Conservation (phyloP, 1,140 invertebrate genomes). For the Musca domestica region DNA sequence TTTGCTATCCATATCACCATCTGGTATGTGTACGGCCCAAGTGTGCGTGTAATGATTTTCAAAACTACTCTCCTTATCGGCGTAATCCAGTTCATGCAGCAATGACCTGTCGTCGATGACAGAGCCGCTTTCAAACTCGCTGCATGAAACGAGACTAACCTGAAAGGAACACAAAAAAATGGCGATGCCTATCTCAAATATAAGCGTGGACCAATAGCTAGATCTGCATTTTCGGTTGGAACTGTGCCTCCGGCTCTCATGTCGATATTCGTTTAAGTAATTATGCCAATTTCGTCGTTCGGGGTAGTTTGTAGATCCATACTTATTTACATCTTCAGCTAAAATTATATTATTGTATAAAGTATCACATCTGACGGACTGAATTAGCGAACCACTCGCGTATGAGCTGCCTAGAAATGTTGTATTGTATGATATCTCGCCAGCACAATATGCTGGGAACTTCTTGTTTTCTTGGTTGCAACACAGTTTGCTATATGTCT, state of each 20-base stretch:
- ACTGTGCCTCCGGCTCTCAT: not conserved
- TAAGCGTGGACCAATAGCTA: not conserved
- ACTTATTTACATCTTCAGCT: slow-evolving; percentile 1
- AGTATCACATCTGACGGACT: not conserved
- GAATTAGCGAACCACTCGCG: not conserved
- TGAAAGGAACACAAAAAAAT: slow-evolving; percentile 51
- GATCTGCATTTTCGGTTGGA: too few species aligned
- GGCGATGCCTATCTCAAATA: slow-evolving; percentile 46
- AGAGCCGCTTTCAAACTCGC: slow-evolving; percentile 27
- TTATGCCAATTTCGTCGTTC: not conserved
- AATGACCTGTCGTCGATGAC: not conserved
- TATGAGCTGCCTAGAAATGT: slow-evolving; percentile 19
- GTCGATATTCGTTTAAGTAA: not conserved
- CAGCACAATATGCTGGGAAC: slow-evolving; percentile 30
- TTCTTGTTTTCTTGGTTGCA: slow-evolving; percentile 11
- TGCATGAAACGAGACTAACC: slow-evolving; percentile 46
- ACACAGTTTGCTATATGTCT: slow-evolving; percentile 22
- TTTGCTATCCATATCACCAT: slow-evolving; percentile 58
- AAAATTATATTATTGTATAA: slow-evolving; percentile 6
- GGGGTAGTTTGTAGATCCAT: not conserved
- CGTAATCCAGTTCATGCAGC: slow-evolving; percentile 37
- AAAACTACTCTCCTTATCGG: slow-evolving; percentile 25
- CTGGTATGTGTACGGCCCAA: slow-evolving; percentile 74
- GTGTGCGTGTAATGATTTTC: slow-evolving; percentile 66
- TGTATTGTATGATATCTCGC: slow-evolving; percentile 2